Evolutionary conservation across 2,888 invertebrate species (phyloP), one percentile per base, ranked within the genome.

Genomic region (Cenopis cana): DNA sequence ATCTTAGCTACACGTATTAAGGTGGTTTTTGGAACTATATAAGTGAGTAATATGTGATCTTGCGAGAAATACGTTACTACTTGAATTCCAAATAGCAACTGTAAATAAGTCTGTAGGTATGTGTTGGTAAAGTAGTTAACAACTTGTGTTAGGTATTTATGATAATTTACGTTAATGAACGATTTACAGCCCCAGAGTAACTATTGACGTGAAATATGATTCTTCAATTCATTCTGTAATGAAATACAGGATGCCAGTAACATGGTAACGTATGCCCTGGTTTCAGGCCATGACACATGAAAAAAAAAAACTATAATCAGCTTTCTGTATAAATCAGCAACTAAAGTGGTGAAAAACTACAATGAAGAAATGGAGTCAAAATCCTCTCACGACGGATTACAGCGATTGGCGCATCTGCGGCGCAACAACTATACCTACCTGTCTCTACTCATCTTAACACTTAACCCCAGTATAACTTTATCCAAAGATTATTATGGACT

Each of bases 371-470:
- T 24, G 4, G 38, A 38, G 38, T 12, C 20, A 59, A 46, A 60
- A 46, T 60, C 46, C 59, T 14, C 59, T 60, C 24, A 46, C 46
- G 46, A 41, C 46, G 41, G 46, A n/a, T 60, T 46, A 60, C 59
- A 24, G 59, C 46, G 24, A 60, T 46, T 60, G 59, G 41, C 59
- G 59, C 46, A 41, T 24, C 24, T 46, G 24, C 5, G 59, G 24
- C 46, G 41, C 41, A 41, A 41, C 41, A 41, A 14, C 41, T 14
- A 12, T 12, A 41, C 12, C 41, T 5, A 5, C 14, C 41, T 11
- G 12, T 41, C 14, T 41, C 41, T 41, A 36, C 36, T 36, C 11
- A 11, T 10, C 1, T 24, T 24, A 24, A 24, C 24, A 36, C 2
- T 36, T 36, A 11, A 1, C 36, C 36, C 10, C 41, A 41, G 11